Evolutionary conservation across 2,797 vertebrate genomes (phyloP), one percentile per base, ranked within the genome.

Genomic region (Iguana delicatissima): DNA sequence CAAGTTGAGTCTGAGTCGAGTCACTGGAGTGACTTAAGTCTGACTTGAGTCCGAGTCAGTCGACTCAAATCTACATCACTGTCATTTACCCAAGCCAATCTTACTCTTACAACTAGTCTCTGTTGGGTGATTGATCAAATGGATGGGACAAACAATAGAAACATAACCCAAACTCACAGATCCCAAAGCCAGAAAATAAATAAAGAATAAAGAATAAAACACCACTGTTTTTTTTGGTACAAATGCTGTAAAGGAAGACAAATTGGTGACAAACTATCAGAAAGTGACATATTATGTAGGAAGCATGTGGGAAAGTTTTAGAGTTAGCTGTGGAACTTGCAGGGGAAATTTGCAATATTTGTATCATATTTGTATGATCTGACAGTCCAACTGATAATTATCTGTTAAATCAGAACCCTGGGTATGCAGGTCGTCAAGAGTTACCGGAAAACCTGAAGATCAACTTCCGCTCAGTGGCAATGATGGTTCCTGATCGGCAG

Each of bases 401-500:
- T 93, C 87, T 95, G 84, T 72, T 93, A 1, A 84, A 93, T 67
- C 89, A 99, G 99, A 99, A 99, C 92, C 99, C 99, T 79, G 99
- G 99, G 62, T 99, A 99, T 69, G 99, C 98, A 50, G 99, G 99
- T 50, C 97, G 98, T 14, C 99, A 99, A 95, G 99, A 99, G 91
- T 98, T 99, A 88, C 99, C 99, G 0, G 99, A 99, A 96, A 99
- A 99, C 95, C 95, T 99, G 94, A 99, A 99, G 97, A 99, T 99
- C 89, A 99, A 98, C 95, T 99, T 99, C 94, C 98, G 99, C 91
- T 98, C 98, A 0, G 99, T 99, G 91, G 98, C 99, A 91, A 99
- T 99, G 99, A 99, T 99, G 98, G 98, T 99, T 93, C 99, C 99
- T 0, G 99, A 99, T 95, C 98, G 98, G 10, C 99, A 99, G 95